Evolutionary conservation across 2,888 invertebrate genomes (phyloP), one percentile per base, ranked within the genome.

Genomic region (Ormia ochracea): DNA sequence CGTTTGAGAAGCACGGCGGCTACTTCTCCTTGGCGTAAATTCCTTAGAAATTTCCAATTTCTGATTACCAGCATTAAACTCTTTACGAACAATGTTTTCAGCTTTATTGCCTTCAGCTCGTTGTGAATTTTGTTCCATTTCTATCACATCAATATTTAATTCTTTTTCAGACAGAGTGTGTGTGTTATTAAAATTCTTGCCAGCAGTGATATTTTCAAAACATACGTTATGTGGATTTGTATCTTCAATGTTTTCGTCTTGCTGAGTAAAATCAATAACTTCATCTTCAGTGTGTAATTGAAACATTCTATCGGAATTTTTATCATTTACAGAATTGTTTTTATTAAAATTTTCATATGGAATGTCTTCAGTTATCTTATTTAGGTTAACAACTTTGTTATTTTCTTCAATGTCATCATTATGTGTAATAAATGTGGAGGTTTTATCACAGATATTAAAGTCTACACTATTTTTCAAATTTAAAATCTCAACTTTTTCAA

Each of bases 1-100:
- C 12, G 78, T 75, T 36, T 72, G 68, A 2, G 82, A 82, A 19
- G 61, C 38, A 36, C 74, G 56, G 1, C 81, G 68, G 12, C 70
- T 56, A 54, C 68, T 79, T 12, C 63, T 54, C 10, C 31, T 65
- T 7, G 76, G 63, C 0, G 63, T 65, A 10, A 77, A 69, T 7
- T 28, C 65, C 5, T 43, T 10, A 9, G 17, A 1, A 26, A 48
- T 48, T 59, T 59, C 61, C 3, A 69, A 19, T 43, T 66, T 58
- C 3, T 41, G 56, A 14, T 19, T 56, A 19, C 26, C 41, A 1
- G 7, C 1, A 3, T 21, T 31, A 19, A 28, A 10, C 31, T 45
- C 28, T 41, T 2, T 66, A 31, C 28, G 12, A 19, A 21, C 28
- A 1, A 50, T 21, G 7, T 12, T 56, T 26, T 52, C 50, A 21